These are phyloP conservation scores for Pangasianodon gigas DNA, from an alignment of 2,113 vertebrate genomes.

Conservation along the genomic window DNA sequence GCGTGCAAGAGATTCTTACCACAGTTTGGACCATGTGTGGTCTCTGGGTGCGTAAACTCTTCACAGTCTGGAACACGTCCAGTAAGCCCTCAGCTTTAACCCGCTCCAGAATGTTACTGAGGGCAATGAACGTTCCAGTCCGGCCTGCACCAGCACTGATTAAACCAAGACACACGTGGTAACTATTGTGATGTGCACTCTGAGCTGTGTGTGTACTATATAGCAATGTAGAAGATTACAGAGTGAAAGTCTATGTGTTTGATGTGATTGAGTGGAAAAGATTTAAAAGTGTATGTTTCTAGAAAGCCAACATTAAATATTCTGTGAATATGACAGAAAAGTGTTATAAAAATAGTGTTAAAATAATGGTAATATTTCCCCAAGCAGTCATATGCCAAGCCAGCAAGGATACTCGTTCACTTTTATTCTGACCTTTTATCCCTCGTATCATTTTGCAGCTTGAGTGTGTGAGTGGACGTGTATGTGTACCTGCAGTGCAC, in stretches of 20 bases:
- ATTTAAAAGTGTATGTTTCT: neutral
- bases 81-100: slow-evolving; percentile 96
- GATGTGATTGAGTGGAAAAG: neutral
- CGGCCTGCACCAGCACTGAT: slow-evolving; percentile 91
- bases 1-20: slow-evolving; percentile 72
- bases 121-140: slow-evolving; percentile 95
- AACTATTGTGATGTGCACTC: neutral
- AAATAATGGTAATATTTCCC: neutral
- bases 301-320: neutral
- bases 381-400: neutral
- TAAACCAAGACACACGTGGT: neutral
- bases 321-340: neutral
- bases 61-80: slow-evolving; percentile 98
- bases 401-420: neutral
- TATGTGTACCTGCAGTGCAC: slow-evolving; percentile 91
- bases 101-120: slow-evolving; percentile 96
- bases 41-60: slow-evolving; percentile 96
- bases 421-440: neutral
- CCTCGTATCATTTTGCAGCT: neutral
- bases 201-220: neutral
- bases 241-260: neutral
- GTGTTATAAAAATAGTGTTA: too few species aligned
- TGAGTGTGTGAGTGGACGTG: neutral
- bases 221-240: neutral
- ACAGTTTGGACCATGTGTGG: slow-evolving; percentile 99